phyloP scores from a whole-genome alignment of 2,113 vertebrate genomes.

The Eudyptes chrysolophus region DNA sequence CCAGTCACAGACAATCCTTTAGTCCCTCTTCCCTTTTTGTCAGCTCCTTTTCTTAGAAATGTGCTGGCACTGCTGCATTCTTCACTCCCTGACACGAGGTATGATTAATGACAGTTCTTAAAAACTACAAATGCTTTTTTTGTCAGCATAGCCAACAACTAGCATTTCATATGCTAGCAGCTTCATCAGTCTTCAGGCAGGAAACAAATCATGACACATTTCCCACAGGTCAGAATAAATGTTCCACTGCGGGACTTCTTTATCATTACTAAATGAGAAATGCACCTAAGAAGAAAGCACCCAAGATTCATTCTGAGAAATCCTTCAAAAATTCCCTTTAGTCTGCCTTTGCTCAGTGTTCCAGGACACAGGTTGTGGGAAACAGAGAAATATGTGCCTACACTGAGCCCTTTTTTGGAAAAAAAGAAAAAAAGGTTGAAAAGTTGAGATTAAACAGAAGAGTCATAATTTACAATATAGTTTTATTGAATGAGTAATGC shows the following conservation, averaged over 20 bases:
- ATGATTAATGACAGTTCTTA: constrained; percentile 46
- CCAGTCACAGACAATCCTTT: neutral
- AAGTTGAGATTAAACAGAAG: neutral
- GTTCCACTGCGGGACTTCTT: constrained; percentile 6
- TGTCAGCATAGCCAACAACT: neutral
- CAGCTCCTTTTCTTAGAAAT: neutral
- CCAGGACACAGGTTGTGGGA: neutral
- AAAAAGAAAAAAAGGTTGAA: neutral
- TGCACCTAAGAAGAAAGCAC: constrained; percentile 42
- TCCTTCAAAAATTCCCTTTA: constrained; percentile 29
- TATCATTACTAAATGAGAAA: constrained; percentile 45
- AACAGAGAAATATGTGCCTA: neutral
- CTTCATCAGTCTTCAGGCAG: constrained; percentile 47
- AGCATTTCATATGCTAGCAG: neutral
- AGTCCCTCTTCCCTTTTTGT: neutral
- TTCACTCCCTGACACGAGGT: neutral
- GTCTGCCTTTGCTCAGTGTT: neutral
- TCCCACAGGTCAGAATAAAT: constrained; percentile 30
- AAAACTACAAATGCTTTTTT: constrained; percentile 44
- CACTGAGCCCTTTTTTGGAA: neutral
- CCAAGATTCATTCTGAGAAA: constrained; percentile 46
- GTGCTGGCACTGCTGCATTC: neutral
- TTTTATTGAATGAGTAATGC: neutral
- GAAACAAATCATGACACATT: constrained; percentile 39
- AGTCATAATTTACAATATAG: neutral